These are phyloP conservation scores for Rotaria macrura DNA, from an alignment of 2,888 invertebrate genomes.

Conservation along the genomic window DNA sequence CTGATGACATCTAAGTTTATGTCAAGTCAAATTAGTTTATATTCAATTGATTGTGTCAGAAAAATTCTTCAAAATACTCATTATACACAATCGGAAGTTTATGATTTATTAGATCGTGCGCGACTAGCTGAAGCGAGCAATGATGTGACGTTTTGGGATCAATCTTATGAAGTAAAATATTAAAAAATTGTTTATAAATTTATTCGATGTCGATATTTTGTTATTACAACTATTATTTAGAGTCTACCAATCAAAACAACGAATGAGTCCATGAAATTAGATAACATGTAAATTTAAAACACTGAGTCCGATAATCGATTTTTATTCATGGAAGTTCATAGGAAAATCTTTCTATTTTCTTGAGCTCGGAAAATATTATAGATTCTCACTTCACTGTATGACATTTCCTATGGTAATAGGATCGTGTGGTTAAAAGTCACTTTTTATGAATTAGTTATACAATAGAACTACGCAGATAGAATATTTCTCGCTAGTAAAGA, in stretches of 20 bases:
- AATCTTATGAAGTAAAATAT: not conserved
- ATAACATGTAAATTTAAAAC: not conserved
- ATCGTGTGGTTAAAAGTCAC: too few relatives aligned
- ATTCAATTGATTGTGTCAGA: conserved; percentile 18
- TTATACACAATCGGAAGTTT: not conserved
- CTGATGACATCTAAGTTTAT: too few relatives aligned
- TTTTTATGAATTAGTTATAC: too few relatives aligned
- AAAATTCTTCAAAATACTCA: not conserved
- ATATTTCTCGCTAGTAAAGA: too few relatives aligned
- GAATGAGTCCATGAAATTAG: not conserved
- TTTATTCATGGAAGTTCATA: too few relatives aligned
- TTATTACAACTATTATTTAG: not conserved
- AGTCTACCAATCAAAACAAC: too few relatives aligned
- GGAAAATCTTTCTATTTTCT: too few relatives aligned
- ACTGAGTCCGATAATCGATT: too few relatives aligned
- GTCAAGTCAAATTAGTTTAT: not conserved
- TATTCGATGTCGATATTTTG: not conserved
- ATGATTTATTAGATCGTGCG: conserved; percentile 1
- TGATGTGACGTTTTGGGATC: not conserved
- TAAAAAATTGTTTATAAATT: not conserved
- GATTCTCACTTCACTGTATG: too few relatives aligned
- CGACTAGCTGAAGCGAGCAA: not conserved
- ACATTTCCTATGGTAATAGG: too few relatives aligned
- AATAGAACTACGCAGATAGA: too few relatives aligned
- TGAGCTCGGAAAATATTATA: too few relatives aligned